Base-by-base conservation (phyloP, 1,140 invertebrate genomes). In the Delia radicum region DNA sequence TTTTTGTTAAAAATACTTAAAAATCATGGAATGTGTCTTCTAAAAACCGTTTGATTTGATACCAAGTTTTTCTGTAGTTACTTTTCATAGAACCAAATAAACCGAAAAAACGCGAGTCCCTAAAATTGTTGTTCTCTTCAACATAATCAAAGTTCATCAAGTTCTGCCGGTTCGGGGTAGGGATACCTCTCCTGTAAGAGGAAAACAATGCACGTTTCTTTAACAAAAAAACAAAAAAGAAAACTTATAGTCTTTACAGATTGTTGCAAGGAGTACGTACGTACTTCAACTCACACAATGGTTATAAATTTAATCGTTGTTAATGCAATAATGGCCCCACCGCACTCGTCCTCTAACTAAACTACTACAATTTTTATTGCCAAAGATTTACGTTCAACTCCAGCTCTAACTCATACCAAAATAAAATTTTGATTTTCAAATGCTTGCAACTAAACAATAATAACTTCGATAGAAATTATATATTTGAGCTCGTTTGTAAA, bases 291-390 rank as follows among this genome's bases (percentile, higher is more conserved):
- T 33, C 65, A 37, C 12, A 33, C 29, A 69, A 69, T 69, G 7
- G 29, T 69, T 69, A 33, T 69, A 69, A 69, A 37, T 69, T 69
- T 69, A 69, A 69, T 33, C 31, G 65, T 24, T 69, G 31, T 65
- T 65, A 65, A 65, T 37, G 8, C 33, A 37, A 37, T 65, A 65
- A 65, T 15, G 13, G 26, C 62, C 62, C 24, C 8, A 28, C 55
- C 18, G 24, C 18, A 61, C 10, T n/a, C 55, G n/a, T 0, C 18
- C 15, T 12, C 62, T 27, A 29, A 29, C 62, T 15, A 27, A 63
- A 63, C 12, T 27, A 61, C 55, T 63, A 63, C 37, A 42, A 15
- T 42, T 42, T 33, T 42, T 42, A 55, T 55, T 55, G 48, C 18
- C 48, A 55, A 8, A 18, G 48, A 21, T 55, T 55, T 55, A 55